Base-by-base conservation (phyloP, 92 coral and sea anemone species). In the Zoanthus sansibaricus region DNA sequence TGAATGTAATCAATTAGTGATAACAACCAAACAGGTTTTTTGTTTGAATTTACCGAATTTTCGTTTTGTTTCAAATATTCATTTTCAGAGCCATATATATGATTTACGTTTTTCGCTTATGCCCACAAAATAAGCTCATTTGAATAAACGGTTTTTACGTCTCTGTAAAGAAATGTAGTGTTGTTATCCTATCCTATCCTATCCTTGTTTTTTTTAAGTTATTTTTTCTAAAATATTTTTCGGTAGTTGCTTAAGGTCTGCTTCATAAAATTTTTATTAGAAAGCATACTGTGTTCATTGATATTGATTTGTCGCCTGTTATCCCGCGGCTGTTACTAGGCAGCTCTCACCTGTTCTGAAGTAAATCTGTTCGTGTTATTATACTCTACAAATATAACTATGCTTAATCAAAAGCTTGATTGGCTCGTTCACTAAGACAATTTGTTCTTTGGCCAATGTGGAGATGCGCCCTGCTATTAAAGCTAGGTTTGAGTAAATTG, bases 201-300 rank as follows among this genome's bases (percentile, higher is more conserved):
- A 17, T 0, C 11, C 4, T 1, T 15, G 9, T 37, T 33, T 71
- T 71, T 32, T 13, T 32, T 31, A 15, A 18, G 44, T 25, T 33
- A 2, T 1, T 79, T 79, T 42, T 37, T 37, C 42, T 17, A 6
- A 32, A 78, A 62, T 20, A 54, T 7, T 10, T 59, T 30, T 56
- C 20, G 14, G 72, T 62, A 80, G 64, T 80, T 80, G 55, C 75
- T 80, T 80, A 44, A 64, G 46, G n/a, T 46, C 18, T n/a, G 7
- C 14, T 25, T 80, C 85, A 66, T 80, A 75, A 80, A 80, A 80
- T 32, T 61, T 80, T 80, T 72, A 80, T 80, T 15, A 15, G 55
- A 45, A 66, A 80, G 46, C 45, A 3, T 33, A 44, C 73, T 16
- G 74, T 79, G 69, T 64, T 62, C 32, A 74, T 45, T 20, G 75